These are phyloP conservation scores for Cheirogaleus major DNA, from an alignment of 2,797 vertebrate species.

Conservation along the genomic window DNA sequence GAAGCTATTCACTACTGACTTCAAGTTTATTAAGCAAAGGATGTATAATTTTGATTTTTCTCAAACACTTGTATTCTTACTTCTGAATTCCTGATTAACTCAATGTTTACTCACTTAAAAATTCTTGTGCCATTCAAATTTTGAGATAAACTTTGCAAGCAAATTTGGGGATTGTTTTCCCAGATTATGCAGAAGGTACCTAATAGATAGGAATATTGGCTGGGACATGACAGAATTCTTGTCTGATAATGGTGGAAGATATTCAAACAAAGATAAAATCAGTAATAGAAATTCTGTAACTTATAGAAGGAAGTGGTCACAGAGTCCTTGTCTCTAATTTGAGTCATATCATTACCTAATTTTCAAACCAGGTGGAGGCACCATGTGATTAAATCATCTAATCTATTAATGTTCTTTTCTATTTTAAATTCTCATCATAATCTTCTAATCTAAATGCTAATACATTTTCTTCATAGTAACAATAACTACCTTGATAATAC, in stretches of 20 bases:
- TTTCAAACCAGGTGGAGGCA: background rate
- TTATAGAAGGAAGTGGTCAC: background rate
- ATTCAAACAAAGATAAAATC: background rate
- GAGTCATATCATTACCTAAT: conserved; percentile 22
- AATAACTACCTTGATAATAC: background rate
- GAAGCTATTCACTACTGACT: background rate
- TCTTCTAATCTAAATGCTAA: conserved; percentile 30
- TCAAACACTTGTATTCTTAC: background rate
- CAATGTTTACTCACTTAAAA: background rate
- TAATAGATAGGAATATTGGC: background rate
- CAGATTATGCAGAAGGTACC: background rate
- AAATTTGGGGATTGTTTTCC: background rate
- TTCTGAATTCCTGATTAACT: background rate
- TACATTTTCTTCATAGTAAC: background rate
- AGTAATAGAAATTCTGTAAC: background rate
- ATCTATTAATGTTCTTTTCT: background rate
- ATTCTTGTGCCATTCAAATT: background rate
- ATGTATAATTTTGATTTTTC: background rate
- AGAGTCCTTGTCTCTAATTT: background rate
- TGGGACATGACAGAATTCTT: background rate
- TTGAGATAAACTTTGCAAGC: background rate
- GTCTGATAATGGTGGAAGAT: background rate
- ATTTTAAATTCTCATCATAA: conserved; percentile 6
- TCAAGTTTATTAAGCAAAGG: background rate
- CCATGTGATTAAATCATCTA: conserved; percentile 9